A percentile compares a stretch with the other conserved stretches of the same genome.
Conservation (phyloP, 1,140 invertebrate genomes). For the Papilio polytes region DNA sequence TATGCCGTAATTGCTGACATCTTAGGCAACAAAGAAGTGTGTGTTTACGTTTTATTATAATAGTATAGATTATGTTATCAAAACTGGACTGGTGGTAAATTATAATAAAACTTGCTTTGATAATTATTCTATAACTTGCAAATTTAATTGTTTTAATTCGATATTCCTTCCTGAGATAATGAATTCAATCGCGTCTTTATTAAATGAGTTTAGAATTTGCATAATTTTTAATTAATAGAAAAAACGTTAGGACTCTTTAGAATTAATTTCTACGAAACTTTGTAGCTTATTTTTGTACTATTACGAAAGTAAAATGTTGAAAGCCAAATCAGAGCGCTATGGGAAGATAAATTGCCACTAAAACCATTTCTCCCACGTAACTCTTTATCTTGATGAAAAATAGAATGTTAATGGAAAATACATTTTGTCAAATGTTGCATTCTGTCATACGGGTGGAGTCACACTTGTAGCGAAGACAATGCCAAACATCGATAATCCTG, state of each 20-base stretch:
- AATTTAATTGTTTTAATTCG: no score
- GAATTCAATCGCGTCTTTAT: no score
- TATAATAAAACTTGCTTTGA: no score
- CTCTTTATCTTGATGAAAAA: constrained; percentile 41
- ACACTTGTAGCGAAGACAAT: background rate
- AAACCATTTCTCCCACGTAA: constrained; percentile 42
- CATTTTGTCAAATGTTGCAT: background rate
- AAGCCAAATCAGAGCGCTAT: background rate
- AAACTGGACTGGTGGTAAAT: no score
- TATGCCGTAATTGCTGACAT: no score
- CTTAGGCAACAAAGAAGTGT: no score
- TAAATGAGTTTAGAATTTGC: no score
- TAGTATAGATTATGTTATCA: no score
- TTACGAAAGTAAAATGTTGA: background rate
- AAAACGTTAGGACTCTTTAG: background rate
- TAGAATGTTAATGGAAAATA: constrained; percentile 41
- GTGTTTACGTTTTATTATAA: no score
- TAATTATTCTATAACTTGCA: no score
- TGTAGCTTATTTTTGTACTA: background rate
- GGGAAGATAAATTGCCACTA: constrained; percentile 36
- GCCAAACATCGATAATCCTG: no score
- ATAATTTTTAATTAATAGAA: background rate
- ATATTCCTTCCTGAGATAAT: no score
- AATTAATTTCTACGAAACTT: background rate
- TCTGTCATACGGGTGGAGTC: background rate